Percentiles rank a stretch among this genome's conserved stretches.
Evolutionary conservation across 1,140 invertebrate genomes (phyloP).

Genomic region (Lysiphlebus fabarum): DNA sequence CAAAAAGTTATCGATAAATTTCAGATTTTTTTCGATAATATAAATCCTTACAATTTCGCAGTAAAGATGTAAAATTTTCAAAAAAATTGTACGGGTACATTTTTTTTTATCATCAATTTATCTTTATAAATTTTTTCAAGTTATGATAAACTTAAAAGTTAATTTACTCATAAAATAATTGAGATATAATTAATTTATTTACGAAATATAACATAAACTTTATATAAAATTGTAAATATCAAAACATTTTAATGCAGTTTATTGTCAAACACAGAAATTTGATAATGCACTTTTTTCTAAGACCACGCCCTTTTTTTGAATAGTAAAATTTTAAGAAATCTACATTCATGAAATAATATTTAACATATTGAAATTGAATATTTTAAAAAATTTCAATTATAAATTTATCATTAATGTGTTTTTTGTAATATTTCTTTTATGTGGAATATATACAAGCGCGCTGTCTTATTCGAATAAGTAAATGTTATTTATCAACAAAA

Average conservation of each 20-base stretch:
- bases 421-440: too few relatives aligned
- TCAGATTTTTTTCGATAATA: conserved; percentile 30
- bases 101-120: conserved; percentile 6
- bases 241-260: not conserved
- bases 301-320: conserved; percentile 22
- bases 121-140: not conserved
- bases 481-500: too few relatives aligned
- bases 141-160: not conserved
- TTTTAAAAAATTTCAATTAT: not conserved
- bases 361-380: not conserved
- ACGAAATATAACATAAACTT: too few relatives aligned
- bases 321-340: conserved; percentile 10
- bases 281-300: conserved; percentile 18
- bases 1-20: conserved; percentile 25
- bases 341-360: not conserved
- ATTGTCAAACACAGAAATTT: not conserved
- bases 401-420: too few relatives aligned
- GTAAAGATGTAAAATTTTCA: conserved; percentile 37
- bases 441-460: too few relatives aligned
- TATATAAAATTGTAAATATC: too few relatives aligned
- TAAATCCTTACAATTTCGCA: conserved; percentile 45
- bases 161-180: conserved; percentile 1
- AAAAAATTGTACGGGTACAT: conserved; percentile 9
- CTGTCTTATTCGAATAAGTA: too few relatives aligned
- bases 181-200: too few relatives aligned